These are phyloP conservation scores for Eledona agricola DNA, from an alignment of 2,888 invertebrate species.

Conservation along the genomic window DNA sequence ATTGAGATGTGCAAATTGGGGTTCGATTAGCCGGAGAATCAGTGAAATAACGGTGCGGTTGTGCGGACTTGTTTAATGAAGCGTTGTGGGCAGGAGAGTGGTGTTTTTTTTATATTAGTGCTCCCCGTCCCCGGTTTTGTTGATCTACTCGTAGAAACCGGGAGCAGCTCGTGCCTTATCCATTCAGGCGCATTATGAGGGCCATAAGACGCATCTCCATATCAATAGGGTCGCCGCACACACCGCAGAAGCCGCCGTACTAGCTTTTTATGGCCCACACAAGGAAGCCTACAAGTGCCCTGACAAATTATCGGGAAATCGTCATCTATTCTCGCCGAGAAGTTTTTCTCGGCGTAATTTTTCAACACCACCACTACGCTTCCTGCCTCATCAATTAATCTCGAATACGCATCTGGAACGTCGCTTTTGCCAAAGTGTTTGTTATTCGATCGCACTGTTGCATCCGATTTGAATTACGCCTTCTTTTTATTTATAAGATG, in stretches of 20 bases:
- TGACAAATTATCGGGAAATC: constrained; percentile 37
- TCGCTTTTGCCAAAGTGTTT: constrained; percentile 24
- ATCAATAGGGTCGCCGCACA: constrained; percentile 39
- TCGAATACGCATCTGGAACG: constrained; percentile 21
- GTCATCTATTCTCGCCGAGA: constrained; percentile 14
- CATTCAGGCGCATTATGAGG: constrained; percentile 42
- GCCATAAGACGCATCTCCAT: constrained; percentile 43
- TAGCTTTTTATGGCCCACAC: constrained; percentile 33
- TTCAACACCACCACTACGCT: constrained; percentile 1
- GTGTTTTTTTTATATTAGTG: constrained; percentile 15
- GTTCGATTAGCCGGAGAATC: constrained; percentile 8
- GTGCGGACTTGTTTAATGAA: constrained; percentile 8
- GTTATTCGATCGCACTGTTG: constrained; percentile 16
- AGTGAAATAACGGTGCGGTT: neutral
- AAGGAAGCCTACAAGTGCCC: constrained; percentile 37
- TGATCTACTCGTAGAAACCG: constrained; percentile 10
- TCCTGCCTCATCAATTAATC: constrained; percentile 24
- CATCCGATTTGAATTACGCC: constrained; percentile 17
- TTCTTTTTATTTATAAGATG: constrained; percentile 16
- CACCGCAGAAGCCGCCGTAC: constrained; percentile 36
- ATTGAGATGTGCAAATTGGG: constrained; percentile 8
- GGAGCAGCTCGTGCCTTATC: constrained; percentile 35
- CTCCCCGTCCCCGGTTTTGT: constrained; percentile 20
- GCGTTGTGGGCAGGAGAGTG: constrained; percentile 13
- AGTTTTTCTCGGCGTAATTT: constrained; percentile 15